Conservation (phyloP, 2,113 vertebrate genomes). For the Diphyllodes magnificus region DNA sequence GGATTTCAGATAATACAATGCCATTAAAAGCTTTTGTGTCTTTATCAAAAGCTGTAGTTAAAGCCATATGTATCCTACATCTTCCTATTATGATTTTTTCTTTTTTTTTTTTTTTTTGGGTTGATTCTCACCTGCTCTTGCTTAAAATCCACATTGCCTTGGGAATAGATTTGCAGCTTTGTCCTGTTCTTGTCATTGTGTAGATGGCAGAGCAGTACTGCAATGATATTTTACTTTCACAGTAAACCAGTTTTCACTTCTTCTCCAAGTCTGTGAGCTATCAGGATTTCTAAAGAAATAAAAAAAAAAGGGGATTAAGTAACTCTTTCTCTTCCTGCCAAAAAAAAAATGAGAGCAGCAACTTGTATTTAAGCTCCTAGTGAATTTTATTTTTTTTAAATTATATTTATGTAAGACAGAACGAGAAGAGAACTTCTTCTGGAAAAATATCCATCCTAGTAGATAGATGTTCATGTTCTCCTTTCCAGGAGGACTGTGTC, state of each 20-base stretch:
- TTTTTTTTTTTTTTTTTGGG: neutral
- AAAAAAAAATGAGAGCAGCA: neutral
- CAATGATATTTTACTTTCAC: neutral
- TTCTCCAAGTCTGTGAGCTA: neutral
- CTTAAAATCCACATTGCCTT: neutral
- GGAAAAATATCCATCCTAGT: neutral
- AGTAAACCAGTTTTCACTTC: neutral
- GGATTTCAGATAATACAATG: neutral
- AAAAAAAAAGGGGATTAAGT: neutral
- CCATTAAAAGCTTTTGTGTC: neutral
- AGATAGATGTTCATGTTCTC: neutral
- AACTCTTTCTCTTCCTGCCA: neutral
- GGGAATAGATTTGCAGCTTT: neutral
- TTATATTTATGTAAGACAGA: neutral
- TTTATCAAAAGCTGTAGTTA: neutral
- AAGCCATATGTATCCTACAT: neutral
- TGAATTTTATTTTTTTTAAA: neutral
- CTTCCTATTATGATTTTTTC: neutral
- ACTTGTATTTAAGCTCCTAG: neutral
- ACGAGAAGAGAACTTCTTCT: neutral
- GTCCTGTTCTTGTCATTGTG: neutral
- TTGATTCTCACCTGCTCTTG: neutral
- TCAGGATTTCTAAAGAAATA: neutral
- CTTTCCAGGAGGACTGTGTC: neutral
- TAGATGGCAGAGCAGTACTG: neutral